phyloP scores from a whole-genome alignment of 2,797 vertebrate genomes.

The Poeciliopsis gracilis region DNA sequence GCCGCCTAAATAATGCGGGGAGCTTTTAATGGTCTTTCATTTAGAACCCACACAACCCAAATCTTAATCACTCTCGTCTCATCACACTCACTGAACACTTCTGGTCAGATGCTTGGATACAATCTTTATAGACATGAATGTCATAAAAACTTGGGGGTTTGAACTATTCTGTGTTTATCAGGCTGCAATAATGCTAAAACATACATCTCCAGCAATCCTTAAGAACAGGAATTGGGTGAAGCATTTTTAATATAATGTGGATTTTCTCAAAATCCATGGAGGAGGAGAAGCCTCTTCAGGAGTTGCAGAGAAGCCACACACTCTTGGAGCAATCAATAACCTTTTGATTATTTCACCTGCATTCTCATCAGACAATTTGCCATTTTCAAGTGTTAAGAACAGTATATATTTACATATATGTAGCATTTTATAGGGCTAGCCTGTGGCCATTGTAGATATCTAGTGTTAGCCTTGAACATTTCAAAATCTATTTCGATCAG shows the following conservation, averaged over 20 bases:
- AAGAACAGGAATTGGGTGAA: neutral
- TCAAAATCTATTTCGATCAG: neutral
- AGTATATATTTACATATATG: too few species aligned
- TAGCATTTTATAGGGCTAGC: neutral
- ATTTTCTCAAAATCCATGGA: neutral
- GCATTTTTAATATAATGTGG: neutral
- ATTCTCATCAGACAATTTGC: neutral
- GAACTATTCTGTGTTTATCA: neutral
- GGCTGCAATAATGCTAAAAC: neutral
- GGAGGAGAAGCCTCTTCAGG: too few species aligned
- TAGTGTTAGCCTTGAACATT: neutral
- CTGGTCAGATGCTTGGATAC: neutral
- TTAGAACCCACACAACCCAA: slow-evolving; percentile 48
- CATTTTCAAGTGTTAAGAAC: neutral
- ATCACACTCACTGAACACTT: slow-evolving; percentile 28
- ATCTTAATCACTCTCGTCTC: slow-evolving; percentile 37
- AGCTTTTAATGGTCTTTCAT: slow-evolving; percentile 25
- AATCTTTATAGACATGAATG: slow-evolving; percentile 1
- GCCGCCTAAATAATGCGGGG: neutral
- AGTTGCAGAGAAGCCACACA: neutral
- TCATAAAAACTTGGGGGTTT: neutral
- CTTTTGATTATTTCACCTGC: neutral
- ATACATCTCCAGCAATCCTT: neutral
- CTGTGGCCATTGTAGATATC: neutral
- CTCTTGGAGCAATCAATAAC: neutral